These are phyloP conservation scores for Drosophila demipolita DNA, from an alignment of 2,888 invertebrate species.

Conservation along the genomic window DNA sequence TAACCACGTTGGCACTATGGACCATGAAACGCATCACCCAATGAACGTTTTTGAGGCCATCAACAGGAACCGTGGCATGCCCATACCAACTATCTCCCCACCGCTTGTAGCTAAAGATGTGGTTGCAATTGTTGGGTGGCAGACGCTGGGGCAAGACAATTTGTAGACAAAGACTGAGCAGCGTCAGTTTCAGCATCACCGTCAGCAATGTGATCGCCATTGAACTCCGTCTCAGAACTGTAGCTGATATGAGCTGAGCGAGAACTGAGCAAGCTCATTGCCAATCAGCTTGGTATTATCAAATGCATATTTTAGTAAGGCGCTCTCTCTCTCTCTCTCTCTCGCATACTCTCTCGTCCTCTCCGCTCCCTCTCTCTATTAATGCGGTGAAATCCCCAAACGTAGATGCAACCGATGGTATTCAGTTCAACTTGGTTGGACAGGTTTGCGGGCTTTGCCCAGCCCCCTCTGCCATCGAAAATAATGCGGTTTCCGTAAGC, in stretches of 20 bases:
- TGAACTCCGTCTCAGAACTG: slow-evolving; percentile 44
- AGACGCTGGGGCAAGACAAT: slow-evolving; percentile 32
- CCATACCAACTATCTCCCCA: slow-evolving; percentile 49
- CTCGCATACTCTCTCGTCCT: neutral
- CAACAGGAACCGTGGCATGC: slow-evolving; percentile 34
- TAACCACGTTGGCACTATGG: slow-evolving; percentile 31
- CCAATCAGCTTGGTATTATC: slow-evolving; percentile 16
- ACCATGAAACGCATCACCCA: slow-evolving; percentile 49
- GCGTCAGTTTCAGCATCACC: slow-evolving; percentile 10
- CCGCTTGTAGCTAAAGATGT: slow-evolving; percentile 53
- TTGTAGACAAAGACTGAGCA: slow-evolving; percentile 37
- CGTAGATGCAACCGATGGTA: neutral
- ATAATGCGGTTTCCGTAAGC: slow-evolving; percentile 7
- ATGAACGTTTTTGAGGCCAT: slow-evolving; percentile 37
- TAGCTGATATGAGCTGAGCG: slow-evolving; percentile 39
- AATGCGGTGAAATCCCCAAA: slow-evolving; percentile 36
- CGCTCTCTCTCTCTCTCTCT: slow-evolving; percentile 6
- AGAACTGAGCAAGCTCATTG: slow-evolving; percentile 46
- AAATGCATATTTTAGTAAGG: neutral
- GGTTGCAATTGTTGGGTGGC: slow-evolving; percentile 53
- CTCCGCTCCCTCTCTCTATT: neutral
- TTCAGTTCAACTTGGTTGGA: slow-evolving; percentile 11
- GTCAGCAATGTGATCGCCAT: slow-evolving; percentile 25
- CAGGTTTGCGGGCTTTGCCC: slow-evolving; percentile 66
- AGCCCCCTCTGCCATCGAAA: neutral